Conservation (phyloP, 2,797 vertebrate species). For the Crocodylus rhombifer region DNA sequence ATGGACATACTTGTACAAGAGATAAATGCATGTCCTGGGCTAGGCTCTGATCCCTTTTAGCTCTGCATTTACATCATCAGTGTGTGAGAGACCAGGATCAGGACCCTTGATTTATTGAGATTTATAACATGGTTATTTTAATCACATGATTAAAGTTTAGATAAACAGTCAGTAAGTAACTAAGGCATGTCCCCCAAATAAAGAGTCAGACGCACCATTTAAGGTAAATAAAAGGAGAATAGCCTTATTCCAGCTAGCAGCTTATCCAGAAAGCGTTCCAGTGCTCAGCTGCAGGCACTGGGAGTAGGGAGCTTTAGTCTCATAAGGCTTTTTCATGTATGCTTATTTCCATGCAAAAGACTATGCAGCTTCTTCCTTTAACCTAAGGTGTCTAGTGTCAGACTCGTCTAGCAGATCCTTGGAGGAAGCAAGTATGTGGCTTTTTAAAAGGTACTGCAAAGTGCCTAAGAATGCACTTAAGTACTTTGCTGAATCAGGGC, state of each 20-base stretch:
- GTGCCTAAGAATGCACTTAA: not conserved
- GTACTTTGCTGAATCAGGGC: not conserved
- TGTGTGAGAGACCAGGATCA: conserved; percentile 1
- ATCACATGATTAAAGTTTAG: not conserved
- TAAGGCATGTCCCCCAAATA: not conserved
- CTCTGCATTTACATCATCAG: not conserved
- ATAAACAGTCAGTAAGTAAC: conserved; percentile 28
- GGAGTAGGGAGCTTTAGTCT: not conserved
- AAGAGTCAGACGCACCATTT: conserved; percentile 29
- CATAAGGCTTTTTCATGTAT: not conserved
- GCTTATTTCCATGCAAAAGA: not conserved
- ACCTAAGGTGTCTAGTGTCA: not conserved
- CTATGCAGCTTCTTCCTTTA: not conserved
- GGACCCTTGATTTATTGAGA: not conserved
- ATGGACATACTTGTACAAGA: not conserved
- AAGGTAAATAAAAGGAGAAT: conserved; percentile 33
- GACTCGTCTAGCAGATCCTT: not conserved
- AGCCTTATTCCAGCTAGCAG: not conserved
- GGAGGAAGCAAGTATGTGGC: rapidly evolving
- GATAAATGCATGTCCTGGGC: not conserved
- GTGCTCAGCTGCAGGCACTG: not conserved
- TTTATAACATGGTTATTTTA: not conserved
- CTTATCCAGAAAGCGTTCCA: not conserved
- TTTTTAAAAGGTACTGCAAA: not conserved
- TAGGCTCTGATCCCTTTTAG: not conserved